A percentile compares a stretch with the other conserved stretches of the same genome.
Evolutionary conservation across 53 echinoderm and acorn worm species (phyloP).

Genomic region (Mesocentrotus franciscanus): DNA sequence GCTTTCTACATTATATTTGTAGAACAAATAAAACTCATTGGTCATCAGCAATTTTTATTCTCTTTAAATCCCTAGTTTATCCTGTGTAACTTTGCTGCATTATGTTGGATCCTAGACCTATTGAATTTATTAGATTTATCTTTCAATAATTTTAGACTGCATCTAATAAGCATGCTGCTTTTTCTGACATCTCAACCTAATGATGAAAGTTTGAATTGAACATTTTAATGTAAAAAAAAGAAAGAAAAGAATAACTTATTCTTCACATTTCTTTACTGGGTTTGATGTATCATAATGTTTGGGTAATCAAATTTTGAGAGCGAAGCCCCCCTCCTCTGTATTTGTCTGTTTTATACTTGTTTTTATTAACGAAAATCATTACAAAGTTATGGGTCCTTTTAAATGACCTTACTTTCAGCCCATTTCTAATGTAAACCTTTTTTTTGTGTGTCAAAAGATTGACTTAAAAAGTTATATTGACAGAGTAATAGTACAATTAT

Average conservation of each 20-base stretch:
- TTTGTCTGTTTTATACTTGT: too few species aligned
- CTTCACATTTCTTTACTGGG: not conserved
- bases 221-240: not conserved
- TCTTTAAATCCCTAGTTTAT: too few species aligned
- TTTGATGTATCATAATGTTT: not conserved
- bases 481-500: too few species aligned
- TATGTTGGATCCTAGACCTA: too few species aligned
- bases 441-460: too few species aligned
- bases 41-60: too few species aligned
- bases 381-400: not conserved
- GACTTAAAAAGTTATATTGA: too few species aligned
- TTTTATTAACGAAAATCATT: not conserved
- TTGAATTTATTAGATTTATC: not conserved
- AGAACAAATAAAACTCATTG: too few species aligned
- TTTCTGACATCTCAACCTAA: not conserved
- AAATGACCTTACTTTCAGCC: too few species aligned
- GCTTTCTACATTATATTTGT: not conserved
- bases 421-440: too few species aligned
- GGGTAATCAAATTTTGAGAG: not conserved
- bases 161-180: constrained; percentile 22
- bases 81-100: not conserved
- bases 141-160: not conserved
- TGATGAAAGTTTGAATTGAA: not conserved
- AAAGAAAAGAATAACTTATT: not conserved
- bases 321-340: too few species aligned